Percentiles rank a stretch among this genome's conserved stretches.
These are phyloP conservation scores for Venturia canescens DNA, from an alignment of 1,140 invertebrate genomes.

Conservation along the genomic window DNA sequence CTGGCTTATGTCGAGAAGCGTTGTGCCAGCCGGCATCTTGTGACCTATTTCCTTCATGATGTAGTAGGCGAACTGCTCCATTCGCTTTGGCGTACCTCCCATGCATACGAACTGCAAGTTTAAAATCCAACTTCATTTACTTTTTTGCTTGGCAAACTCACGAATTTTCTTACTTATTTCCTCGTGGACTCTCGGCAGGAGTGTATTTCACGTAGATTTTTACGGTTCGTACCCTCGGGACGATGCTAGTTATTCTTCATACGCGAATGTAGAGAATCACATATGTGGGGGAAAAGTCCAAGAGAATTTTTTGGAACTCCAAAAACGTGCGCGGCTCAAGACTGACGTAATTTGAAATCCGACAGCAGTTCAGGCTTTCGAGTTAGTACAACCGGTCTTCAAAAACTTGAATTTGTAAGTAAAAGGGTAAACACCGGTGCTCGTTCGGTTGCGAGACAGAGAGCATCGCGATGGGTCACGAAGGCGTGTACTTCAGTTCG, in stretches of 20 bases:
- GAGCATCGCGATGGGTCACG: too few relatives aligned
- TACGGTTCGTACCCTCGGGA: neutral
- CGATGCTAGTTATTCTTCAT: neutral
- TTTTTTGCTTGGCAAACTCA: slow-evolving; percentile 25
- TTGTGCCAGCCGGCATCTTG: slow-evolving; percentile 91
- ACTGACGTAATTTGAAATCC: too few relatives aligned
- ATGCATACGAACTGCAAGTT: slow-evolving; percentile 94
- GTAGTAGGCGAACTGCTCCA: slow-evolving; percentile 94
- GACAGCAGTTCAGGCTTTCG: too few relatives aligned
- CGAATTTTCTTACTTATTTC: slow-evolving; percentile 23
- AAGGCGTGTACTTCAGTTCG: too few relatives aligned
- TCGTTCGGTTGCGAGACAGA: too few relatives aligned
- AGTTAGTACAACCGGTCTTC: too few relatives aligned
- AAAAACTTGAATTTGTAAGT: too few relatives aligned
- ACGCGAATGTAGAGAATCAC: neutral
- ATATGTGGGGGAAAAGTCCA: neutral
- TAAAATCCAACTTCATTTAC: slow-evolving; percentile 54
- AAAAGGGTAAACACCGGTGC: too few relatives aligned
- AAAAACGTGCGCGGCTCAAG: too few relatives aligned
- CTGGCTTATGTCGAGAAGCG: slow-evolving; percentile 92
- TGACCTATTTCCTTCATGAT: slow-evolving; percentile 95
- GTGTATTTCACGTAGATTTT: neutral
- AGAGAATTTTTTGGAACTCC: neutral
- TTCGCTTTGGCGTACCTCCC: slow-evolving; percentile 96
- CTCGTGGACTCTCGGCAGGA: neutral